Conservation (phyloP, 2,888 invertebrate species). For the Hanleya hanleyi region DNA sequence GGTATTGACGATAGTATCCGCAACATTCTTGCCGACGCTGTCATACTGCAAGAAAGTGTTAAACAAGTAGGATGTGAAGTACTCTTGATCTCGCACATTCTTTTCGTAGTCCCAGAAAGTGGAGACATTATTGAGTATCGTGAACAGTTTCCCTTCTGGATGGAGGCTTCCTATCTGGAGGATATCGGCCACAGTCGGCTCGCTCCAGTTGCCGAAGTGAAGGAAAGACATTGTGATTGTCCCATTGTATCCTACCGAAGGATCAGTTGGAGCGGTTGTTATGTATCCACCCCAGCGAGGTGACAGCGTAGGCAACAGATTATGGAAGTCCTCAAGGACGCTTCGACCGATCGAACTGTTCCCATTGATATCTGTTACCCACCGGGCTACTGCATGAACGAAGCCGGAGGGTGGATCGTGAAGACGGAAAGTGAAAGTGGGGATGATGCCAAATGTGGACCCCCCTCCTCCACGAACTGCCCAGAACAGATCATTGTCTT, state of each 20-base stretch:
- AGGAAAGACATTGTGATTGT: not conserved
- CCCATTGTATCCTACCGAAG: not conserved
- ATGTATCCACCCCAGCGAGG: not conserved
- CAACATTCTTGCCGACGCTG: not conserved
- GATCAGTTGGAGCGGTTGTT: not conserved
- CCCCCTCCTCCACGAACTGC: slow-evolving; percentile 2
- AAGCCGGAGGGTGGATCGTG: not conserved
- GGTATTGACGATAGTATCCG: not conserved
- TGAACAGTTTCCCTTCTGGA: not conserved
- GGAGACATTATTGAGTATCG: not conserved
- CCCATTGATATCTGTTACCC: not conserved
- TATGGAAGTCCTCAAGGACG: not conserved
- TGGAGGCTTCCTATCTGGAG: not conserved
- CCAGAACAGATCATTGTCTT: not conserved
- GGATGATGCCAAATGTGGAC: not conserved
- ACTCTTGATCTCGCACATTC: not conserved
- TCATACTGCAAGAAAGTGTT: slow-evolving; percentile 7
- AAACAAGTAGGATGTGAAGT: not conserved
- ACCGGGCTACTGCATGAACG: not conserved
- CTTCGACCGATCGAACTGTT: not conserved
- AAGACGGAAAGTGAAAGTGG: not conserved
- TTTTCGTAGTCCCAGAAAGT: not conserved
- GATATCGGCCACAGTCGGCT: not conserved
- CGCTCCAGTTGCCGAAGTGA: not conserved
- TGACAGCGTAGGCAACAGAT: not conserved